Evolutionary conservation across 2,113 vertebrate species (phyloP), one percentile per base, ranked within the genome.

Genomic region (Silurus asotus): DNA sequence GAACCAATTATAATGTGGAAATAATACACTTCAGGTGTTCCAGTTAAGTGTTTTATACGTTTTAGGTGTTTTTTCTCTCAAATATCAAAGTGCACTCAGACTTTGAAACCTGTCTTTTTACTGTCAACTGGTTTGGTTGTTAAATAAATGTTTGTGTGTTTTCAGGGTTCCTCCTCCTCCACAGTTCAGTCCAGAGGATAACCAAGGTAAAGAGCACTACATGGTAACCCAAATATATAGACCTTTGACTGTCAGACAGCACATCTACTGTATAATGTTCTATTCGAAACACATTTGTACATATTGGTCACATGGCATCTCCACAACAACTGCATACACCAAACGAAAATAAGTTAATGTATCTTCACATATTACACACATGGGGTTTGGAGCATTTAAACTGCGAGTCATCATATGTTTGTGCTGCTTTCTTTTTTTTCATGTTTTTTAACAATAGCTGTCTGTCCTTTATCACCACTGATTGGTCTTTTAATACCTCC

Each of bases 91-190:
- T 80, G 77, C 56, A 78, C 75, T 78, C 75, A 59, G 55, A 59
- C 55, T 20, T 80, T 61, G 20, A 14, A 59, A 37, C 4, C 55
- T 45, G 25, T 17, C 17, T 80, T 15, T 48, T 23, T 11, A 61
- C 23, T 61, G 17, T 2, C 17, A n/a, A 37, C 61, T 28, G 48
- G 20, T 19, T 10, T 75, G 25, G 48, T 45, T 15, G 7, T 62
- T 25, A 80, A 19, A 8, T 61, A 6, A 23, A 25, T 37, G 56
- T 37, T 45, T 88, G 82, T 58, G 81, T 8, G 70, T 83, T 90
- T 90, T 69, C 77, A 91, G 90, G 70, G 87, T 91, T 55, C 88
- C 89, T 20, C 92, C 92, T 13, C 92, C 92, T 56, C 53, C 89
- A 62, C 89, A 92, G 85, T 92, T 92, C 61, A 89, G 87, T 48